phyloP scores from a whole-genome alignment of 2,888 invertebrate genomes.

The Pristionchus maxplancki region DNA sequence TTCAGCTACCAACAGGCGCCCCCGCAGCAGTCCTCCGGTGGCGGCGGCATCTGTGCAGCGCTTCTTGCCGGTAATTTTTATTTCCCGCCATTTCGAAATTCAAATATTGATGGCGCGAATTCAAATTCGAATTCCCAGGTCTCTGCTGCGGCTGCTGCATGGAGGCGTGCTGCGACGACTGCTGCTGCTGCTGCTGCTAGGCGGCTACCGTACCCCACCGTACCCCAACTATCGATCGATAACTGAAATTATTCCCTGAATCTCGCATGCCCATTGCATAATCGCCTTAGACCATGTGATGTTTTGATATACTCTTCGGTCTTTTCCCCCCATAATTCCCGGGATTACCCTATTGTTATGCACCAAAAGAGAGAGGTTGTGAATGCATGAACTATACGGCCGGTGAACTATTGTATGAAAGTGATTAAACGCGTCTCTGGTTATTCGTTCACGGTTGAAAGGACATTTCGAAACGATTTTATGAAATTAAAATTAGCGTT shows the following conservation, averaged over 20 bases:
- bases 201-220: conserved; percentile 10
- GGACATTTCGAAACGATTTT: no score
- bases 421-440: background rate
- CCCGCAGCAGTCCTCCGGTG: conserved; percentile 3
- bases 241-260: background rate
- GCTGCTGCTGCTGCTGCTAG: conserved; percentile 40
- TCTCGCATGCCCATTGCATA: background rate
- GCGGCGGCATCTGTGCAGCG: conserved; percentile 33
- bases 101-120: background rate
- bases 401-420: background rate
- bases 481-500: no score
- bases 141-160: conserved; percentile 45
- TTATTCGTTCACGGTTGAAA: background rate
- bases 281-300: background rate
- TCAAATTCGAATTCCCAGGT: conserved; percentile 7
- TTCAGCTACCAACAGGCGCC: conserved; percentile 28
- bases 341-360: background rate
- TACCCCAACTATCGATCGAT: background rate
- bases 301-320: background rate
- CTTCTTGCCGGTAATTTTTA: conserved; percentile 16
- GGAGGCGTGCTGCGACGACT: conserved; percentile 43
- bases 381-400: background rate
- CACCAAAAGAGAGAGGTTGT: background rate
- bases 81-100: conserved; percentile 9
- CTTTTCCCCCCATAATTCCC: background rate